Percentiles rank a stretch among this genome's conserved stretches.
Conservation (phyloP, 2,113 vertebrate genomes). For the Erythrocercus mccallii region DNA sequence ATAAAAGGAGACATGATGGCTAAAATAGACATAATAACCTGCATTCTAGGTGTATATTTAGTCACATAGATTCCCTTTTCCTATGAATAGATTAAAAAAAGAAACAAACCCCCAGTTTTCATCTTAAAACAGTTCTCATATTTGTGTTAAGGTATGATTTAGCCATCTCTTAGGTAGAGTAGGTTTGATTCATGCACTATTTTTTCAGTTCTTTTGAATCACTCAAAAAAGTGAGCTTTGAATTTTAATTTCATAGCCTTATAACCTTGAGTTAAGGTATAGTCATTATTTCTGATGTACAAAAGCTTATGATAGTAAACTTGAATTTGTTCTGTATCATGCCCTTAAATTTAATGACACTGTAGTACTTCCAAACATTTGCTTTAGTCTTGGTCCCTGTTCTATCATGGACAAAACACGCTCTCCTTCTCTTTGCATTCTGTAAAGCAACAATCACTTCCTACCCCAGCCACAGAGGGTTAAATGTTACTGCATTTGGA, state of each 20-base stretch:
- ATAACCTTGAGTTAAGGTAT: not conserved
- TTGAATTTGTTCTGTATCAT: not conserved
- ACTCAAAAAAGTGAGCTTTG: not conserved
- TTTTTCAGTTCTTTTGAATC: not conserved
- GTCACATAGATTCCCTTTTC: not conserved
- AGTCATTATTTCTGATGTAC: not conserved
- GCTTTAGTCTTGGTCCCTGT: not conserved
- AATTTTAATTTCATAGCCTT: not conserved
- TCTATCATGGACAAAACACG: not conserved
- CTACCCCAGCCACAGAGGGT: not conserved
- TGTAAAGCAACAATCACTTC: not conserved
- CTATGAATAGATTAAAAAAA: not conserved
- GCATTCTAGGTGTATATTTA: not conserved
- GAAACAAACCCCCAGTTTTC: rapidly evolving
- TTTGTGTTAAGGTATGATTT: not conserved
- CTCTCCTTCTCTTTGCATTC: not conserved
- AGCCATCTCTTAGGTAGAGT: not conserved
- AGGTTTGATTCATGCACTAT: not conserved
- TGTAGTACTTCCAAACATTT: not conserved
- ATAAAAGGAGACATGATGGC: not conserved
- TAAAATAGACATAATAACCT: not conserved
- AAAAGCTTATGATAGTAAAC: not conserved
- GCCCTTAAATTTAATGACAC: not conserved
- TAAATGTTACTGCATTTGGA: not conserved
- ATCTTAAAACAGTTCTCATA: not conserved